phyloP scores from a whole-genome alignment of 2,113 vertebrate species.

The Labeo rohita region DNA sequence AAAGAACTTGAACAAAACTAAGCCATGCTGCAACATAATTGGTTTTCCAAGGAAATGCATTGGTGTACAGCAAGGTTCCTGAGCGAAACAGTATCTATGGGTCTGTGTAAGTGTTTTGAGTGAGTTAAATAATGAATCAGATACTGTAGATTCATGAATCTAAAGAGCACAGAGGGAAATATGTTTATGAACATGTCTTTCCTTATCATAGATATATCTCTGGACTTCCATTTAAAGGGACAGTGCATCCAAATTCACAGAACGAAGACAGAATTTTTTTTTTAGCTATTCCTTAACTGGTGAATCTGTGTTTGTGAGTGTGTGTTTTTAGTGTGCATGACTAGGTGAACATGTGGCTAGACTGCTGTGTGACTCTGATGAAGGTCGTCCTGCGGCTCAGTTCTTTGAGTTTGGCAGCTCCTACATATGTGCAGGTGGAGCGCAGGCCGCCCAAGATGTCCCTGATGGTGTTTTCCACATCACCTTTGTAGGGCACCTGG shows the following conservation, averaged over 20 bases:
- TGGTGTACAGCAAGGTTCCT: constrained; percentile 54
- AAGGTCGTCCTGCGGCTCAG: constrained; percentile 94
- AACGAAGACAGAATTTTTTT: background rate
- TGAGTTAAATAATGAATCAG: constrained; percentile 12
- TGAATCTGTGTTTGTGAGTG: background rate
- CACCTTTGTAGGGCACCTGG: constrained; percentile 91
- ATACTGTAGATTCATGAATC: constrained; percentile 2
- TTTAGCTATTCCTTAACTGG: background rate
- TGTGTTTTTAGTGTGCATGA: background rate
- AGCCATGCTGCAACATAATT: constrained; percentile 28
- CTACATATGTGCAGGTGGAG: constrained; percentile 97
- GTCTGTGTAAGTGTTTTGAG: background rate
- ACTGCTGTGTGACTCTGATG: constrained; percentile 96
- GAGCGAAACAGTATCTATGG: constrained; percentile 50
- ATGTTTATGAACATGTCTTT: constrained; percentile 12
- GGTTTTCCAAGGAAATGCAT: background rate
- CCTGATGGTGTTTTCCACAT: constrained; percentile 88
- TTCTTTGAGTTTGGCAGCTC: constrained; percentile 96
- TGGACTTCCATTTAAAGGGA: background rate
- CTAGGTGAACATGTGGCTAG: constrained; percentile 88
- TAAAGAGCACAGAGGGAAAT: constrained; percentile 9
- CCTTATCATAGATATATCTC: background rate
- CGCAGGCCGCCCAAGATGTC: constrained; percentile 93
- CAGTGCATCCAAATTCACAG: background rate
- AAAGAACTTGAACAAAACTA: constrained; percentile 26